These are phyloP conservation scores for Cardinalis cardinalis DNA, from an alignment of 2,113 vertebrate genomes.

Conservation along the genomic window DNA sequence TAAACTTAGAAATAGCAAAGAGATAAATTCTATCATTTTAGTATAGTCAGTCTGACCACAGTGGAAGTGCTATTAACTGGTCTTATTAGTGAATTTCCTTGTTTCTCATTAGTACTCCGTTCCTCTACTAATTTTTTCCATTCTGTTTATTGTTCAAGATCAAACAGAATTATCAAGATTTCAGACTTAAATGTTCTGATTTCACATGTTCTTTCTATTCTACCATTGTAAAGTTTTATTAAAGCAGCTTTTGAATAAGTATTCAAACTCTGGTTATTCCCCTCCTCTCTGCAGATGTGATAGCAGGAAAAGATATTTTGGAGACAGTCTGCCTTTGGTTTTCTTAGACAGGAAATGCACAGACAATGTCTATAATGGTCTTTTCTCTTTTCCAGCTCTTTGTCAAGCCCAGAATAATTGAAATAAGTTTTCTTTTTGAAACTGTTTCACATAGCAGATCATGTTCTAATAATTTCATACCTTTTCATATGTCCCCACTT, in stretches of 20 bases:
- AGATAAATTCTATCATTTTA: not conserved
- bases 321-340: not conserved
- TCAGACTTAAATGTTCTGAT: not conserved
- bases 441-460: not conserved
- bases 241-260: not conserved
- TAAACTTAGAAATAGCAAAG: not conserved
- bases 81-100: not conserved
- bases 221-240: not conserved
- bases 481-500: not conserved
- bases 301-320: not conserved
- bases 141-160: not conserved
- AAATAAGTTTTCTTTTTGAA: not conserved
- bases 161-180: not conserved
- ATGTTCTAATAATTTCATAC: not conserved
- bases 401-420: not conserved
- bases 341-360: not conserved
- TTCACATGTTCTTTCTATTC: not conserved
- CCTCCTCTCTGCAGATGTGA: not conserved
- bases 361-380: not conserved
- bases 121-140: not conserved
- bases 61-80: not conserved
- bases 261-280: not conserved
- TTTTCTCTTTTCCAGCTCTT: not conserved
- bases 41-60: not conserved
- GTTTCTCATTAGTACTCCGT: not conserved